Evolutionary conservation across 2,888 invertebrate species (phyloP).

Genomic region (Malthinus flaveolus): DNA sequence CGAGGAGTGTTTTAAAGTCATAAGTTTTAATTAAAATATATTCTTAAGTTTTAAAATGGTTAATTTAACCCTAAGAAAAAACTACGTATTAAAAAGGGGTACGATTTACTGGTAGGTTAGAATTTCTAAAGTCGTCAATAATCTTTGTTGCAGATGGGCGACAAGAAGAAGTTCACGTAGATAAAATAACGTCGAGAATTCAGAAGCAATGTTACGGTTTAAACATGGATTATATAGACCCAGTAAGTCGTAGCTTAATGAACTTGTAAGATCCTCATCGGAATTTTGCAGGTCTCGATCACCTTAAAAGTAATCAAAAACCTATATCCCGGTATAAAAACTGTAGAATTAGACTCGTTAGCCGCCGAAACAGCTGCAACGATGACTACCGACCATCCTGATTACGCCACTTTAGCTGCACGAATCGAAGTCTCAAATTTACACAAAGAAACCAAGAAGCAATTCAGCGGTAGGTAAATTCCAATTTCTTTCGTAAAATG

Average conservation of each 20-base stretch:
- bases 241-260: slow-evolving; percentile 65
- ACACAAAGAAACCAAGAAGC: slow-evolving; percentile 97
- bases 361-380: slow-evolving; percentile 98
- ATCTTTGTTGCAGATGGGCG: slow-evolving; percentile 70
- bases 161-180: slow-evolving; percentile 90
- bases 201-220: slow-evolving; percentile 94
- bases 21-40: too few relatives aligned
- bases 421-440: slow-evolving; percentile 96
- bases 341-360: slow-evolving; percentile 94
- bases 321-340: slow-evolving; percentile 94
- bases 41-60: slow-evolving; percentile 49
- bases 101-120: slow-evolving; percentile 34
- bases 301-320: slow-evolving; percentile 93
- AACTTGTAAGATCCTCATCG: neutral
- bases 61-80: slow-evolving; percentile 53
- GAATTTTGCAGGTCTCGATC: slow-evolving; percentile 67
- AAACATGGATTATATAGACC: slow-evolving; percentile 95
- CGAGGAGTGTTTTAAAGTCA: too few relatives aligned
- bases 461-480: slow-evolving; percentile 73
- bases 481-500: too few relatives aligned
- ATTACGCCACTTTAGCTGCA: slow-evolving; percentile 89
- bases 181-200: slow-evolving; percentile 97
- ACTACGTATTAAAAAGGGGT: slow-evolving; percentile 60
- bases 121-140: neutral
- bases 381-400: slow-evolving; percentile 96